A percentile compares a stretch with the other conserved stretches of the same genome.
Conservation (phyloP, 1,140 invertebrate species). For the Hycleus phaleratus region DNA sequence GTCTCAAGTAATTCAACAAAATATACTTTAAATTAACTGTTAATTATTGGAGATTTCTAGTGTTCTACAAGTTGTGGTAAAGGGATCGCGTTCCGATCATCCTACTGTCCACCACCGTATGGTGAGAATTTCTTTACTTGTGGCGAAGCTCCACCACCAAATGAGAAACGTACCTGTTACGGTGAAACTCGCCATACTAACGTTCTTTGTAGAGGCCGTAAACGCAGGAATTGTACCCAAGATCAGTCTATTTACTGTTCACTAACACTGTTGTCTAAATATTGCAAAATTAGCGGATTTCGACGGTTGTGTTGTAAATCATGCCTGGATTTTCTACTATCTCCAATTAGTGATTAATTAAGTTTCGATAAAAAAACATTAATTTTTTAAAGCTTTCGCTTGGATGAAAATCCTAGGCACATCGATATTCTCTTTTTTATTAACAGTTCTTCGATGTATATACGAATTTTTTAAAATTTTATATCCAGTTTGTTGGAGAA, state of each 20-base stretch:
- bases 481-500: conserved; percentile 65
- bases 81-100: conserved; percentile 56
- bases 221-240: conserved; percentile 33
- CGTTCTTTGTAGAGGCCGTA: conserved; percentile 27
- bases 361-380: no score
- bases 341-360: not conserved
- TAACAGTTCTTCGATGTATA: conserved; percentile 78
- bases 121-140: conserved; percentile 46
- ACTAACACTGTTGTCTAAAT: conserved; percentile 42
- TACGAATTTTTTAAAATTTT: conserved; percentile 60
- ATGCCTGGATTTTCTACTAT: conserved; percentile 30
- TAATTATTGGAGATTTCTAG: conserved; percentile 43
- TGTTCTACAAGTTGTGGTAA: conserved; percentile 70
- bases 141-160: conserved; percentile 36
- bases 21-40: not conserved
- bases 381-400: conserved; percentile 59
- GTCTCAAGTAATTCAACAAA: conserved; percentile 53
- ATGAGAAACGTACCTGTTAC: conserved; percentile 40
- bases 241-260: conserved; percentile 46
- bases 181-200: conserved; percentile 23
- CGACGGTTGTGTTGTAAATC: conserved; percentile 49
- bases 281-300: conserved; percentile 49
- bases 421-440: conserved; percentile 84
- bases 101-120: conserved; percentile 54
- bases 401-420: conserved; percentile 88